Percentiles rank a stretch among this genome's conserved stretches.
Evolutionary conservation across 2,113 vertebrate genomes (phyloP).

Genomic region (Tympanuchus pallidicinctus): DNA sequence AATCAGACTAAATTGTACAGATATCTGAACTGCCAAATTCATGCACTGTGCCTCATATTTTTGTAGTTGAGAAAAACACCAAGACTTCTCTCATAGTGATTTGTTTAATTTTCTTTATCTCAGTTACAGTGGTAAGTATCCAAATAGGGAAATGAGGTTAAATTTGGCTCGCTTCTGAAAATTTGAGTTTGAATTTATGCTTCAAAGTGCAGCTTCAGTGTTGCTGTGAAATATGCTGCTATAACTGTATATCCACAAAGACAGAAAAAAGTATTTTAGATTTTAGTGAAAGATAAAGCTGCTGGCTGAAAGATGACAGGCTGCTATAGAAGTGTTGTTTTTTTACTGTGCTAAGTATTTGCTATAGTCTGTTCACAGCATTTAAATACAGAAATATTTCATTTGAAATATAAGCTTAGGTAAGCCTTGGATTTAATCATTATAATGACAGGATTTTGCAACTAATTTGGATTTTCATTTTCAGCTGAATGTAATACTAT

Average conservation of each 20-base stretch:
- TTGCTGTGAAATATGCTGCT: neutral
- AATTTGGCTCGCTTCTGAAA: constrained; percentile 39
- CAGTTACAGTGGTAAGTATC: neutral
- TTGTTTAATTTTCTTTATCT: neutral
- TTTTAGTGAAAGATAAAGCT: constrained; percentile 1
- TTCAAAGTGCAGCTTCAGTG: neutral
- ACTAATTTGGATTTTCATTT: constrained; percentile 40
- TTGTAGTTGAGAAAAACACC: neutral
- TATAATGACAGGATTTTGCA: constrained; percentile 37
- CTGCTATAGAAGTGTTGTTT: neutral
- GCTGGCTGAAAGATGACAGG: neutral
- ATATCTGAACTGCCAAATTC: neutral
- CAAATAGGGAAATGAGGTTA: constrained; percentile 24
- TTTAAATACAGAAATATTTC: constrained; percentile 32
- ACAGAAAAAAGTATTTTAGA: neutral
- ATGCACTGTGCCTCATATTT: neutral
- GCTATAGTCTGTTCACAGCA: neutral
- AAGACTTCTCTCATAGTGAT: neutral
- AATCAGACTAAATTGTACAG: neutral
- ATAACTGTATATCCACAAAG: neutral
- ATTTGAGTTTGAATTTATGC: neutral
- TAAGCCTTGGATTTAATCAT: constrained; percentile 21
- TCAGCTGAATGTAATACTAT: constrained; percentile 29
- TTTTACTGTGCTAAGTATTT: neutral
- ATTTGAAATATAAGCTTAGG: constrained; percentile 26